A percentile compares a stretch with the other conserved stretches of the same genome.
These are phyloP conservation scores for Athalia circularis DNA, from an alignment of 2,888 invertebrate genomes.

Conservation along the genomic window DNA sequence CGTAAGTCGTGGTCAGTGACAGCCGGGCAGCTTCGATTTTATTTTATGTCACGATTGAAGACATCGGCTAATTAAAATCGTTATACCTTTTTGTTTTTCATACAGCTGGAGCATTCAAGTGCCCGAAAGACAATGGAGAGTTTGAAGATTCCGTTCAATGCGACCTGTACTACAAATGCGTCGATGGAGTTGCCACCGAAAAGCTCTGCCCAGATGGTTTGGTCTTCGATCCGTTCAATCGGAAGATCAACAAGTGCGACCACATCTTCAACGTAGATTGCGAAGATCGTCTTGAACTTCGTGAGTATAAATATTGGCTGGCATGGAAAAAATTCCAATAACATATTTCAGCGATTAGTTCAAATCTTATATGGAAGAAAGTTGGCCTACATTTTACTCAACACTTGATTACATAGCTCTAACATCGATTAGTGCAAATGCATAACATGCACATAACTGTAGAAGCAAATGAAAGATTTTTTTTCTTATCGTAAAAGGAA, in stretches of 20 bases:
- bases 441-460: not conserved
- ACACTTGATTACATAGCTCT: not conserved
- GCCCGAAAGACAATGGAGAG: slow-evolving; percentile 88
- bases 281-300: slow-evolving; percentile 89
- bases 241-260: slow-evolving; percentile 93
- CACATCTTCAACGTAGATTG: slow-evolving; percentile 95
- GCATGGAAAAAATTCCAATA: not conserved
- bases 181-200: slow-evolving; percentile 82
- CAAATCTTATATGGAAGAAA: not conserved
- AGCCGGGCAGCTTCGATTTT: too few relatives aligned
- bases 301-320: slow-evolving; percentile 78
- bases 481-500: not conserved
- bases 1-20: too few relatives aligned
- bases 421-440: not conserved
- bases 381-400: not conserved
- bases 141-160: slow-evolving; percentile 89
- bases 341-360: not conserved
- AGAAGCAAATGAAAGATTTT: not conserved
- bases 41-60: too few relatives aligned
- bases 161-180: slow-evolving; percentile 90
- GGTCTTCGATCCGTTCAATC: slow-evolving; percentile 89
- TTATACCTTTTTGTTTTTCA: slow-evolving; percentile 60
- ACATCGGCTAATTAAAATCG: not conserved
- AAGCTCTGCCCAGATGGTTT: slow-evolving; percentile 92
- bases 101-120: slow-evolving; percentile 79